These are phyloP conservation scores for Drosophila watanabei DNA, from an alignment of 1,140 invertebrate species.

Conservation along the genomic window DNA sequence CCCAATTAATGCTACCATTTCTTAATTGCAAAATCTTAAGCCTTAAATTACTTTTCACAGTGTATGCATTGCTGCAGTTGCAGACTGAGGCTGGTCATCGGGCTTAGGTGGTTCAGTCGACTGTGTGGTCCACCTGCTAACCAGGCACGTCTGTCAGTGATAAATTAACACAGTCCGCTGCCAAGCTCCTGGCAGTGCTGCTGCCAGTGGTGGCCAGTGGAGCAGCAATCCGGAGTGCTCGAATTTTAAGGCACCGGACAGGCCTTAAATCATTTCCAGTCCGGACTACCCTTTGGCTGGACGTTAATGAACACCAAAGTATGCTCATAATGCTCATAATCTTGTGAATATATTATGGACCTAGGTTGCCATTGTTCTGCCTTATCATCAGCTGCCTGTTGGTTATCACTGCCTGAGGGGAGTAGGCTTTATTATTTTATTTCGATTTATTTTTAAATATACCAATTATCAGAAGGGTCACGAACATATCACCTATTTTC, in stretches of 20 bases:
- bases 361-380: conserved; percentile 18
- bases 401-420: conserved; percentile 26
- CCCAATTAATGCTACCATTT: too few relatives aligned
- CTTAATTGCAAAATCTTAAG: not conserved
- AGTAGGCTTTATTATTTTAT: conserved; percentile 12
- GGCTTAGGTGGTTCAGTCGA: conserved; percentile 35
- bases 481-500: not conserved
- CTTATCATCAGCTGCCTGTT: conserved; percentile 38
- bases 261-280: conserved; percentile 22
- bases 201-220: conserved; percentile 35
- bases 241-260: conserved; percentile 24
- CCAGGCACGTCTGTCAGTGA: conserved; percentile 68
- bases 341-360: conserved; percentile 36
- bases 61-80: not conserved
- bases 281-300: conserved; percentile 10
- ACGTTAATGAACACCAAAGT: conserved; percentile 29
- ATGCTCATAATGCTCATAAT: conserved; percentile 14
- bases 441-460: conserved; percentile 30
- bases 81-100: conserved; percentile 26
- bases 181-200: conserved; percentile 4
- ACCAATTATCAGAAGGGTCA: conserved; percentile 11
- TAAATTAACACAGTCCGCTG: conserved; percentile 59
- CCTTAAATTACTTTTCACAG: not conserved
- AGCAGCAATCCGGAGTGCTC: conserved; percentile 46
- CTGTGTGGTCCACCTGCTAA: conserved; percentile 53